Conservation (phyloP, 2,797 vertebrate species). For the Pseudomugil gertrudae region DNA sequence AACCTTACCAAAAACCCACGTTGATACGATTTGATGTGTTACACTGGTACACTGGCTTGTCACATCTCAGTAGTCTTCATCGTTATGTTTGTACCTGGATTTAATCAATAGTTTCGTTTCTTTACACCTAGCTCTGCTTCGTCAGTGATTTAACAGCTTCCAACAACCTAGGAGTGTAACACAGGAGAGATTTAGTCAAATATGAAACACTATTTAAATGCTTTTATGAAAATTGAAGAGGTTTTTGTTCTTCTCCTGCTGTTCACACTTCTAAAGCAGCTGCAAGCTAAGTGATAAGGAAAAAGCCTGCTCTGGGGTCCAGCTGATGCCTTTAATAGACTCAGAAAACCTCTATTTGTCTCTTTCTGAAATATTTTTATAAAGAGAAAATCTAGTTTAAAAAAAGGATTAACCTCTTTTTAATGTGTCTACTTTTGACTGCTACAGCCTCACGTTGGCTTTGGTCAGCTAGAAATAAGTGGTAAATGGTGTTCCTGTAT, state of each 20-base stretch:
- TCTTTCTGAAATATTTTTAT: background rate
- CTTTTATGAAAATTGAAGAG: background rate
- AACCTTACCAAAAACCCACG: background rate
- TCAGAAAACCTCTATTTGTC: conserved; percentile 6
- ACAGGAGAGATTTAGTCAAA: background rate
- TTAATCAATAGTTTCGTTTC: conserved; percentile 8
- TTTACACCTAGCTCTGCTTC: background rate
- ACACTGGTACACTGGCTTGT: background rate
- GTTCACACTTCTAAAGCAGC: conserved; percentile 2
- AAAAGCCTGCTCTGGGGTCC: background rate
- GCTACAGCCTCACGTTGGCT: background rate
- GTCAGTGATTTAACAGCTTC: background rate
- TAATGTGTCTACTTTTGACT: background rate
- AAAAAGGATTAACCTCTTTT: background rate
- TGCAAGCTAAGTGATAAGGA: background rate
- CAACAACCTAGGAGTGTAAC: no score
- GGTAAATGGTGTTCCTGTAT: background rate
- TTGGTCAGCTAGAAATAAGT: conserved; percentile 12
- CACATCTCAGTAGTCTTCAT: background rate
- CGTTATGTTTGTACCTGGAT: conserved; percentile 14
- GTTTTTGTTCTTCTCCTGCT: background rate
- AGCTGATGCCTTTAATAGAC: background rate
- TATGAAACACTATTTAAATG: background rate
- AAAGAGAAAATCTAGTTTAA: background rate
- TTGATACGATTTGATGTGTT: background rate